Conservation (phyloP, 2,888 invertebrate species). For the Meganola albula region DNA sequence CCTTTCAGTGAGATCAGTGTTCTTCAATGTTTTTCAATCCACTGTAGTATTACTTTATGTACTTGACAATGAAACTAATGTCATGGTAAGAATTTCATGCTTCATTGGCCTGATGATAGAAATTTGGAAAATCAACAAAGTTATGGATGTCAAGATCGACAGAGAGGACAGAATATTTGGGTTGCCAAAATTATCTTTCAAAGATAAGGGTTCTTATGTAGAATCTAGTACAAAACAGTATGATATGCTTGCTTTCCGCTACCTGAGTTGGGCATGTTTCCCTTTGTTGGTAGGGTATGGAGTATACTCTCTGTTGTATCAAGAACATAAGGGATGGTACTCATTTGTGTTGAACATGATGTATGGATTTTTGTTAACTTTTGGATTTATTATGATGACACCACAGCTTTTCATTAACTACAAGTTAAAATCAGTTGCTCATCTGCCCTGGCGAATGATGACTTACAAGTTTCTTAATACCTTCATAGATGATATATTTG, state of each 20-base stretch:
- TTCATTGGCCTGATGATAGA: constrained; percentile 97
- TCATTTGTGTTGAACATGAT: constrained; percentile 97
- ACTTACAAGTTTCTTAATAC: constrained; percentile 99
- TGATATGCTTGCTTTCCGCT: constrained; percentile 96
- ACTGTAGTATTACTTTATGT: constrained; percentile 97
- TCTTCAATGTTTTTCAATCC: constrained; percentile 99
- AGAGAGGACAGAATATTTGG: constrained; percentile 86
- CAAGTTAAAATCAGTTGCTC: constrained; percentile 98
- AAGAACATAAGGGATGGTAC: constrained; percentile 99
- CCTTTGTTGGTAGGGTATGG: constrained; percentile 96
- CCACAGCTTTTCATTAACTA: constrained; percentile 99
- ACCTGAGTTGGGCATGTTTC: constrained; percentile 97
- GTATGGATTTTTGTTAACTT: constrained; percentile 98
- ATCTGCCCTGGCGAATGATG: constrained; percentile 99
- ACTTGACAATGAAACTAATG: constrained; percentile 98
- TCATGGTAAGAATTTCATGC: constrained; percentile 95
- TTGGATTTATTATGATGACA: constrained; percentile 99
- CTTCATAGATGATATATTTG: constrained; percentile 99
- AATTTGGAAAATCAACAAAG: constrained; percentile 99
- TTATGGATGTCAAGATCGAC: constrained; percentile 86
- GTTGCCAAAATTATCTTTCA: constrained; percentile 87
- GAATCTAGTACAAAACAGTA: constrained; percentile 95
- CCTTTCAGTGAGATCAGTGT: constrained; percentile 97
- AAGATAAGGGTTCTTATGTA: constrained; percentile 97
- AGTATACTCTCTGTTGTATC: constrained; percentile 94